Evolutionary conservation across 2,888 invertebrate genomes (phyloP), one percentile per base, ranked within the genome.

Genomic region (Drosophila pseudotakahashii): DNA sequence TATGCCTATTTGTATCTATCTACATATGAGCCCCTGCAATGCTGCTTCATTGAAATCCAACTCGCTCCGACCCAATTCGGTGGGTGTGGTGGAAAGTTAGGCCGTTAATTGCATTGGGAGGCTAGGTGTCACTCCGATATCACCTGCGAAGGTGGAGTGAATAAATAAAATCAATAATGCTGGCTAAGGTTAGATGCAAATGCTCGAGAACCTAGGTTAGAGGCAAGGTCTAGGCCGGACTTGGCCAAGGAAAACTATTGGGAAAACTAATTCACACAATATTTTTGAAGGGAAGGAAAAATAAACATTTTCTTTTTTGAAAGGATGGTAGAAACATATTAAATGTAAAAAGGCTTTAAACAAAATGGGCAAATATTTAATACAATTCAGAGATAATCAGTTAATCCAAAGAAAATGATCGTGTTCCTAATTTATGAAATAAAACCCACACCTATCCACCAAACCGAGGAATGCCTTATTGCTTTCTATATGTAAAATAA

Each of bases 141-240:
- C 51, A 39, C 52, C 48, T 51, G 26, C 64, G 58, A 71, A 69
- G 70, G 76, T 67, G 67, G 57, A 48, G 41, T 53, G 45, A 42
- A 51, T 57, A 23, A 26, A 13, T 48, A 50, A 55, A 51, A 51
- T 62, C 39, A 53, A 52, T 32, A 16, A 32, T 23, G 36, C 44
- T 37, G 59, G 54, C 81, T 76, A 63, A 81, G 86, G 88, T 44
- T 74, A 63, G 51, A 82, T 79, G 83, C 69, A 87, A 84, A 87
- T 84, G 23, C 11, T 34, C 26, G 26, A 57, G 48, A 52, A 73
- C 55, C 51, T 52, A 64, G 34, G 52, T 16, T 50, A 13, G 14
- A 37, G 10, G 30, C 76, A 79, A 78, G 79, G 76, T 66, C 48
- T 42, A 58, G 57, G 57, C 39, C 34, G 3, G 26, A 48, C 10